Percentiles rank a stretch among this genome's conserved stretches.
phyloP scores from a whole-genome alignment of 2,888 invertebrate species.

The Nephrotoma flavescens region DNA sequence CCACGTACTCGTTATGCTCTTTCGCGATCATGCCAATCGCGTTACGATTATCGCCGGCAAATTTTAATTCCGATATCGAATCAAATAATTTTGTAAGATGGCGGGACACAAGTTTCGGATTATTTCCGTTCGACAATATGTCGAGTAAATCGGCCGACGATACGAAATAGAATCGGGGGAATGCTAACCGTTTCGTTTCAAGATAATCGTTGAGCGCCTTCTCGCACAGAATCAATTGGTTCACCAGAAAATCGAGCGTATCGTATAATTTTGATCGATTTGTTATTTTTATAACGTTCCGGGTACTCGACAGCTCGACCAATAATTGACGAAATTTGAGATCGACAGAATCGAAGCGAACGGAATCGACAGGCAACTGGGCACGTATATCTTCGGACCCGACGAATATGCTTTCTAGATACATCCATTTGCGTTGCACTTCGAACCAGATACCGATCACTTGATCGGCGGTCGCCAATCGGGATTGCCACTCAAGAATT shows the following conservation, averaged over 20 bases:
- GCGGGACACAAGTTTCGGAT: constrained; percentile 60
- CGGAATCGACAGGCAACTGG: constrained; percentile 83
- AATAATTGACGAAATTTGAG: constrained; percentile 42
- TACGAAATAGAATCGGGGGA: constrained; percentile 92
- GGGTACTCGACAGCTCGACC: constrained; percentile 48
- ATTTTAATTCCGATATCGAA: constrained; percentile 56
- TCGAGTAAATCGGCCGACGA: constrained; percentile 85
- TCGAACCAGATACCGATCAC: constrained; percentile 72
- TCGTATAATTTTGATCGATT: constrained; percentile 62
- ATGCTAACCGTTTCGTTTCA: constrained; percentile 84
- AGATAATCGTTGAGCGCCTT: constrained; percentile 89
- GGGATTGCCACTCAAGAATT: constrained; percentile 77
- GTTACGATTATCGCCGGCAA: constrained; percentile 9
- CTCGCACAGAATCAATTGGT: constrained; percentile 70
- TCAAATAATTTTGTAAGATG: constrained; percentile 89
- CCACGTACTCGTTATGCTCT: constrained; percentile 58
- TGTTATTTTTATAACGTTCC: constrained; percentile 77
- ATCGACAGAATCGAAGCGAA: constrained; percentile 75
- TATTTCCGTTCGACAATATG: constrained; percentile 66
- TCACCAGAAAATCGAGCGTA: constrained; percentile 56
- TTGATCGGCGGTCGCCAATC: constrained; percentile 78
- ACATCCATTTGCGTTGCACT: constrained; percentile 88
- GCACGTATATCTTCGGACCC: constrained; percentile 88
- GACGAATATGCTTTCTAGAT: constrained; percentile 88
- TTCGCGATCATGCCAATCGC: constrained; percentile 69